These are phyloP conservation scores for Drosophila watanabei DNA, from an alignment of 1,140 invertebrate species.

Conservation along the genomic window DNA sequence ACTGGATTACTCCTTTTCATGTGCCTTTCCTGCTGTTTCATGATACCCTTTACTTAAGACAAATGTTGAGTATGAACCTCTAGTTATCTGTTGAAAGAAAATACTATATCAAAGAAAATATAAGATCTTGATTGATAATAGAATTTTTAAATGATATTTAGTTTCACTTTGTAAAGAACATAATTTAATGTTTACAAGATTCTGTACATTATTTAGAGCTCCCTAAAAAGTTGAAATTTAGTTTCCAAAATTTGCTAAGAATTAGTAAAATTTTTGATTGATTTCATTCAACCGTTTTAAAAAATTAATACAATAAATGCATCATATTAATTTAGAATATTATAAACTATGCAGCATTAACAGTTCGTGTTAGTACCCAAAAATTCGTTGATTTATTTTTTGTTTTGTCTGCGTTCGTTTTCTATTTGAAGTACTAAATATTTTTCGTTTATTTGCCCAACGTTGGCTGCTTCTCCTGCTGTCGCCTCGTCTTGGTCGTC, in stretches of 20 bases:
- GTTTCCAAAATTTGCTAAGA: no score
- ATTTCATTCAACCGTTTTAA: not conserved
- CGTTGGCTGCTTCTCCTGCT: not conserved
- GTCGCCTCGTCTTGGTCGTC: conserved; percentile 63
- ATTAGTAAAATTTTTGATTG: not conserved
- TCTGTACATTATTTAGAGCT: not conserved
- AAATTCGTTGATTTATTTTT: not conserved
- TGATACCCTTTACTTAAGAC: not conserved
- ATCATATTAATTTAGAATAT: not conserved
- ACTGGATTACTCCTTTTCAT: conserved; percentile 8
- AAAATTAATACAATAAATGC: not conserved
- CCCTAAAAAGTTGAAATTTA: not conserved
- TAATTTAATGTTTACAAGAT: no score
- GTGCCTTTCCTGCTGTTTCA: not conserved
- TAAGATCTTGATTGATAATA: not conserved
- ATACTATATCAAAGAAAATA: not conserved
- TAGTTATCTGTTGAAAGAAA: not conserved
- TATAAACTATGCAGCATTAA: not conserved
- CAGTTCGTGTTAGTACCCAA: not conserved
- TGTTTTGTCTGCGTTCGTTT: conserved; percentile 24
- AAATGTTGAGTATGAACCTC: not conserved
- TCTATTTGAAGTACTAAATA: conserved; percentile 75
- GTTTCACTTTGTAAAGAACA: no score
- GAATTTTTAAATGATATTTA: no score
- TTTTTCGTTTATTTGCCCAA: conserved; percentile 79